These are phyloP conservation scores for Psilopsiagon aymara DNA, from an alignment of 2,113 vertebrate species.

Conservation along the genomic window DNA sequence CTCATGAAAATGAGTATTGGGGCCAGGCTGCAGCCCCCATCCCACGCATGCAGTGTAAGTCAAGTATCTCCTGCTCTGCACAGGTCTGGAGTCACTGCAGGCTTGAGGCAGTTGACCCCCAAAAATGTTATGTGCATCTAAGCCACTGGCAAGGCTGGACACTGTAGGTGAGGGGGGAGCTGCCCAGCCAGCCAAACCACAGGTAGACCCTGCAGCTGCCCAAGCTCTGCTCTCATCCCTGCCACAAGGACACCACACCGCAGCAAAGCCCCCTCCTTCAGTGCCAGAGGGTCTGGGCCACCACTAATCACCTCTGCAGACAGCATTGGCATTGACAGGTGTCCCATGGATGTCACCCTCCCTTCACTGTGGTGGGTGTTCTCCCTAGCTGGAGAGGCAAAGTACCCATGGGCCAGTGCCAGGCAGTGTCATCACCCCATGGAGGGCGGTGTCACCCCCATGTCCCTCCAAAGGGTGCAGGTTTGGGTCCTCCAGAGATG, in stretches of 20 bases:
- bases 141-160: not conserved
- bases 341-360: not conserved
- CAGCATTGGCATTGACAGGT: not conserved
- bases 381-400: not conserved
- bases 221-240: not conserved
- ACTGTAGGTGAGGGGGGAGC: not conserved
- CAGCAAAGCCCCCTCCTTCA: not conserved
- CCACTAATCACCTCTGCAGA: not conserved
- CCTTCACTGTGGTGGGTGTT: not conserved
- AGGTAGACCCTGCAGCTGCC: not conserved
- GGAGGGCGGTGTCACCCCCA: not conserved
- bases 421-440: not conserved
- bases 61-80: not conserved
- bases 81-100: not conserved
- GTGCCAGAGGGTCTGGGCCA: not conserved
- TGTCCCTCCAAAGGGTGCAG: not conserved
- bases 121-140: not conserved
- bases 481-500: not conserved
- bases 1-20: accelerated
- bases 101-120: accelerated
- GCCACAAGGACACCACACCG: not conserved
- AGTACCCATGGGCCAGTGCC: not conserved
- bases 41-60: accelerated
- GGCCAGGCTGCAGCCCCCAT: not conserved
- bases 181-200: not conserved